A percentile compares a stretch with the other conserved stretches of the same genome.
phyloP scores from a whole-genome alignment of 2,888 invertebrate genomes.

The Carpatolechia fugitivella region DNA sequence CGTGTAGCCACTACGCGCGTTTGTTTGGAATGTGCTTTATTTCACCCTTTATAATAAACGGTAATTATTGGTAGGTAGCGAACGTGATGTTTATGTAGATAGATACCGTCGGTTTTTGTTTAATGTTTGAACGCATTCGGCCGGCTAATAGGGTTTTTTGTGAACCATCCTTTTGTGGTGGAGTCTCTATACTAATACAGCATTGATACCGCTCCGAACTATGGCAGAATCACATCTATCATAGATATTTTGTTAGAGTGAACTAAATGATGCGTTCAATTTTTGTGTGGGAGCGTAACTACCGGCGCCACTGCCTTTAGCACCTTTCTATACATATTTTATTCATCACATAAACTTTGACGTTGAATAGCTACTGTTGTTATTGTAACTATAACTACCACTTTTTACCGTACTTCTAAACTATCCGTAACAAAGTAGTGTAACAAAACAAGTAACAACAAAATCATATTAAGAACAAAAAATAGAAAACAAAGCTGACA shows the following conservation, averaged over 20 bases:
- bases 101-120: conserved; percentile 54
- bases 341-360: conserved; percentile 4
- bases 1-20: conserved; percentile 32
- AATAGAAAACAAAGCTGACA: neutral
- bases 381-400: neutral
- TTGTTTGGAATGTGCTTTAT: conserved; percentile 67
- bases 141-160: conserved; percentile 70
- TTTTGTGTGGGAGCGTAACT: conserved; percentile 13
- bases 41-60: conserved; percentile 67
- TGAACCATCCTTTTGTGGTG: conserved; percentile 42
- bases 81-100: conserved; percentile 47
- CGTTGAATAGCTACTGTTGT: neutral
- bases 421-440: conserved; percentile 1
- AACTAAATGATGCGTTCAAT: conserved; percentile 36
- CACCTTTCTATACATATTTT: neutral
- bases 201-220: conserved; percentile 58
- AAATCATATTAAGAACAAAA: neutral
- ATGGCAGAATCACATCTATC: conserved; percentile 48
- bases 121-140: conserved; percentile 57
- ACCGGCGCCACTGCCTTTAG: conserved; percentile 3
- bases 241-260: conserved; percentile 39
- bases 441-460: neutral
- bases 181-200: conserved; percentile 60
- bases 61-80: conserved; percentile 71
- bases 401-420: neutral